phyloP scores from a whole-genome alignment of 2,113 vertebrate species.

The Odobenus rosmarus region DNA sequence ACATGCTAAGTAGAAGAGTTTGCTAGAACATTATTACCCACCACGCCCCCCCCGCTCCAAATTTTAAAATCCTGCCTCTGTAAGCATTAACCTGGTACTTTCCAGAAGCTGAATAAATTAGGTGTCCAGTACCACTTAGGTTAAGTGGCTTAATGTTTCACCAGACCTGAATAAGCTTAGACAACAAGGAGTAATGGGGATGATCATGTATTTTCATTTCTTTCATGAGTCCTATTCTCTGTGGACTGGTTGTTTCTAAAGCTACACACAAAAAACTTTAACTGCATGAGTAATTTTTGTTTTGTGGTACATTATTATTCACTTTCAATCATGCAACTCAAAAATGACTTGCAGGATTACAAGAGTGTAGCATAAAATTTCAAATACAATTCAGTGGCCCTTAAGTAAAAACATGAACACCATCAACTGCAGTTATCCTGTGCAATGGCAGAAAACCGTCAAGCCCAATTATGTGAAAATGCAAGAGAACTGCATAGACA shows the following conservation, averaged over 20 bases:
- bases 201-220: slow-evolving; percentile 55
- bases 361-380: slow-evolving; percentile 74
- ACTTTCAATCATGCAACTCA: slow-evolving; percentile 77
- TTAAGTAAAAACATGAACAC: slow-evolving; percentile 79
- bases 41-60: background rate
- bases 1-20: slow-evolving; percentile 26
- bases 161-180: slow-evolving; percentile 60
- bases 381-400: slow-evolving; percentile 63
- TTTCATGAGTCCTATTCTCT: slow-evolving; percentile 69
- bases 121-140: slow-evolving; percentile 22
- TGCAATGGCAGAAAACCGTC: slow-evolving; percentile 74
- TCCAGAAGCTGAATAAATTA: slow-evolving; percentile 65
- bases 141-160: slow-evolving; percentile 70
- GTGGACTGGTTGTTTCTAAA: slow-evolving; percentile 53
- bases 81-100: slow-evolving; percentile 22
- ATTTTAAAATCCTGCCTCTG: background rate
- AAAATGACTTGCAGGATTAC: slow-evolving; percentile 77
- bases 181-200: slow-evolving; percentile 60
- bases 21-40: background rate
- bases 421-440: slow-evolving; percentile 42
- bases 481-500: slow-evolving; percentile 62
- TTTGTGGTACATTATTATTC: slow-evolving; percentile 61
- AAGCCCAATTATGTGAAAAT: slow-evolving; percentile 69
- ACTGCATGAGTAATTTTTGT: slow-evolving; percentile 68
- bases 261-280: slow-evolving; percentile 65